Conservation (phyloP, 2,797 vertebrate genomes). For the Eulemur mongoz region DNA sequence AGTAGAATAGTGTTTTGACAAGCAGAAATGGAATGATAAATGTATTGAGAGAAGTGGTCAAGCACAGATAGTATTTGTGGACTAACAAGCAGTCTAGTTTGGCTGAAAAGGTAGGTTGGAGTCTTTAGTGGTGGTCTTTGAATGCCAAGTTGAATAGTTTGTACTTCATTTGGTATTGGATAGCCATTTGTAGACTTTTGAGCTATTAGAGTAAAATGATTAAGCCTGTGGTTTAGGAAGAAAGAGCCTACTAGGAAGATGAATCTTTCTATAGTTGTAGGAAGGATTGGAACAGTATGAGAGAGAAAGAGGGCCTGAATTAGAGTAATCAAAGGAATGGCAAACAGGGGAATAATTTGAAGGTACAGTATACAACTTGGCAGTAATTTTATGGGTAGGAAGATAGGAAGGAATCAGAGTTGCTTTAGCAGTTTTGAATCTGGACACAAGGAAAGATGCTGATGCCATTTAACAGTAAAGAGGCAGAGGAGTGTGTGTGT, state of each 20-base stretch:
- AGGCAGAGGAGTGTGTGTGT: neutral
- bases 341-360: neutral
- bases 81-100: neutral
- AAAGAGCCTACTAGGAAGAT: neutral
- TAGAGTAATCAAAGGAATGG: neutral
- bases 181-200: neutral
- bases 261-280: neutral
- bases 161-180: neutral
- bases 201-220: neutral
- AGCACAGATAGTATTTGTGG: neutral
- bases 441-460: neutral
- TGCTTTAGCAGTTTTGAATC: neutral
- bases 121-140: neutral
- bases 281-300: neutral
- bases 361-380: neutral
- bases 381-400: neutral
- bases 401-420: conserved; percentile 4
- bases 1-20: neutral
- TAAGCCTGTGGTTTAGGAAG: conserved; percentile 5
- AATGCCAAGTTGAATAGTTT: neutral
- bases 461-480: neutral
- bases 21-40: neutral
- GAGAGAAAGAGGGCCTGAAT: neutral
- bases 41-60: neutral
- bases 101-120: neutral